phyloP scores from a whole-genome alignment of 1,140 invertebrate species.

The Lineus longissimus region DNA sequence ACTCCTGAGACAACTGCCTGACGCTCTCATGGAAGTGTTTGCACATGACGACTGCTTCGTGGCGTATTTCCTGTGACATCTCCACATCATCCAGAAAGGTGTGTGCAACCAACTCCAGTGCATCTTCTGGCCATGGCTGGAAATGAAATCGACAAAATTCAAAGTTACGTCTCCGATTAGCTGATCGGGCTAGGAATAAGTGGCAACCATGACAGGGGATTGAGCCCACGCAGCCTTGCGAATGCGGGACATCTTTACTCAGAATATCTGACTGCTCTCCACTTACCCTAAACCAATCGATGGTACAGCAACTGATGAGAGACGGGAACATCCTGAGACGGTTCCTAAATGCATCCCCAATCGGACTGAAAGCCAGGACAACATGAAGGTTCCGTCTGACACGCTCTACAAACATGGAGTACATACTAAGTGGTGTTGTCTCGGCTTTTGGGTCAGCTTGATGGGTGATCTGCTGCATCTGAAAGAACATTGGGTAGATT shows the following conservation, averaged over 20 bases:
- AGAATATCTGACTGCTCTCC: too few relatives aligned
- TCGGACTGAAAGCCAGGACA: constrained; percentile 53
- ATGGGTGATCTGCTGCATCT: constrained; percentile 49
- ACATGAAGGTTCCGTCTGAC: constrained; percentile 51
- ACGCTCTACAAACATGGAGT: constrained; percentile 53
- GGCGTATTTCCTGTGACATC: constrained; percentile 44
- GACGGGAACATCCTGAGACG: constrained; percentile 53
- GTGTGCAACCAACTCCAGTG: constrained; percentile 50
- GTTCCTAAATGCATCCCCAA: constrained; percentile 52
- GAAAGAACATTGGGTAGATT: constrained; percentile 5
- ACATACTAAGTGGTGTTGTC: constrained; percentile 51
- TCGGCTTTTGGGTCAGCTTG: constrained; percentile 43
- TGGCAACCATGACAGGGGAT: too few relatives aligned
- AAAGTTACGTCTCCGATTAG: background rate
- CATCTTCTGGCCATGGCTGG: constrained; percentile 54
- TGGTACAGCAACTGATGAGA: constrained; percentile 54
- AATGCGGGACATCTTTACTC: too few relatives aligned
- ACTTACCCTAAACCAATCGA: constrained; percentile 52
- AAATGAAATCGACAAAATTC: constrained; percentile 8
- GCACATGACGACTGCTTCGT: constrained; percentile 48
- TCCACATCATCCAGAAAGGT: constrained; percentile 53
- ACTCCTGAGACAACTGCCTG: constrained; percentile 45
- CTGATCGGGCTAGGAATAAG: too few relatives aligned
- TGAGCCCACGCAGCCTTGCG: too few relatives aligned
- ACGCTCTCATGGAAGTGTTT: constrained; percentile 53